phyloP scores from a whole-genome alignment of 1,140 invertebrate species.

The Argopecten irradians region DNA sequence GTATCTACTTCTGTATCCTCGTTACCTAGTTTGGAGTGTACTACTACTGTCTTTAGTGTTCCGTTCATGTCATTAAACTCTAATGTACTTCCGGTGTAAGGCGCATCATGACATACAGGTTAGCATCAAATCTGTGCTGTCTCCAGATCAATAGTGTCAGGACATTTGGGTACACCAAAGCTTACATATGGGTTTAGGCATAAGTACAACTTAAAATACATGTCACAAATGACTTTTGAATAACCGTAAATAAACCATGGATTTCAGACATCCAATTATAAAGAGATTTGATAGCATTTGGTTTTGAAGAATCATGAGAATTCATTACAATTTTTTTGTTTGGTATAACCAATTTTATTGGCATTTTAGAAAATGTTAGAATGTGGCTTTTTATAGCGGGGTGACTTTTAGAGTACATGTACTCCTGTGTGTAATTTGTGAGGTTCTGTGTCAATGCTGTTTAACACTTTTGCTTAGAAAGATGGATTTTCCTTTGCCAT shows the following conservation, averaged over 20 bases:
- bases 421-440: neutral
- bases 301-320: neutral
- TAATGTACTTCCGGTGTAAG: neutral
- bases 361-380: neutral
- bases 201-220: neutral
- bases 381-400: neutral
- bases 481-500: neutral
- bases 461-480: neutral
- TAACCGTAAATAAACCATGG: neutral
- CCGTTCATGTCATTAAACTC: neutral
- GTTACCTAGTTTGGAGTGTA: neutral
- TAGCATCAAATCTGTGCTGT: neutral
- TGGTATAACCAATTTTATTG: neutral
- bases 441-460: neutral
- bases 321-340: neutral
- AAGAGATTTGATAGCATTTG: neutral
- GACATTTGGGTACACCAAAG: neutral
- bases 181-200: neutral
- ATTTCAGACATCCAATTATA: neutral
- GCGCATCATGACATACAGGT: neutral
- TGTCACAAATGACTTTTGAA: neutral
- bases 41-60: neutral
- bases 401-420: neutral
- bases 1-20: neutral
- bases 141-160: neutral